Conservation (phyloP, 2,888 invertebrate species). For the Lasiommata megera region DNA sequence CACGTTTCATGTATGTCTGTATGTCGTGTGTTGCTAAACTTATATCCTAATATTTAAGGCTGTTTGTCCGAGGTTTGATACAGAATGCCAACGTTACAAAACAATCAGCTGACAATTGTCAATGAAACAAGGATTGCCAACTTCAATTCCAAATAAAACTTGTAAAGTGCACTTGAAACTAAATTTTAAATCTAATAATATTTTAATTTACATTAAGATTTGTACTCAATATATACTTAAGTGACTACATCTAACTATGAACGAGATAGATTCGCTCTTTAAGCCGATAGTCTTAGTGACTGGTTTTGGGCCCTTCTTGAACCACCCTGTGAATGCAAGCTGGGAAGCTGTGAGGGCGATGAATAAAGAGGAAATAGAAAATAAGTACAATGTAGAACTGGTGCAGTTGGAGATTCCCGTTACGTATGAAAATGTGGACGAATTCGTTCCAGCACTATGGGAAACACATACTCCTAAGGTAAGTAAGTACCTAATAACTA, state of each 20-base stretch:
- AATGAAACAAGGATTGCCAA: conserved; percentile 21
- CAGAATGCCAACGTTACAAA: conserved; percentile 37
- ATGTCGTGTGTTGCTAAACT: too few species aligned
- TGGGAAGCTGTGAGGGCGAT: conserved; percentile 90
- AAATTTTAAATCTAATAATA: neutral
- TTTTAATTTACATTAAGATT: neutral
- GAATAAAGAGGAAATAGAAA: conserved; percentile 75
- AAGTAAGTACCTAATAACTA: neutral
- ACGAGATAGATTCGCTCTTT: conserved; percentile 50
- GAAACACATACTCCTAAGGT: conserved; percentile 86
- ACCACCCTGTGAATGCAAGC: conserved; percentile 88
- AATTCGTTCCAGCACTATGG: conserved; percentile 85
- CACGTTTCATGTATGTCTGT: too few species aligned
- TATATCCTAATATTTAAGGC: too few species aligned
- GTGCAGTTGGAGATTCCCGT: conserved; percentile 85
- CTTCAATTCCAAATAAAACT: neutral
- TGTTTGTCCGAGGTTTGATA: neutral
- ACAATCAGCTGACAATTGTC: conserved; percentile 52
- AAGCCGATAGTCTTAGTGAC: conserved; percentile 82
- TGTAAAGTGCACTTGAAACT: neutral
- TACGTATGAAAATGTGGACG: conserved; percentile 85
- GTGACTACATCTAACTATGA: conserved; percentile 37
- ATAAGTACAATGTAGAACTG: conserved; percentile 73
- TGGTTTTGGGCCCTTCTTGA: conserved; percentile 91
- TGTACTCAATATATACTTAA: neutral